phyloP scores from a whole-genome alignment of 2,888 invertebrate genomes.

The Drosophila limbata region DNA sequence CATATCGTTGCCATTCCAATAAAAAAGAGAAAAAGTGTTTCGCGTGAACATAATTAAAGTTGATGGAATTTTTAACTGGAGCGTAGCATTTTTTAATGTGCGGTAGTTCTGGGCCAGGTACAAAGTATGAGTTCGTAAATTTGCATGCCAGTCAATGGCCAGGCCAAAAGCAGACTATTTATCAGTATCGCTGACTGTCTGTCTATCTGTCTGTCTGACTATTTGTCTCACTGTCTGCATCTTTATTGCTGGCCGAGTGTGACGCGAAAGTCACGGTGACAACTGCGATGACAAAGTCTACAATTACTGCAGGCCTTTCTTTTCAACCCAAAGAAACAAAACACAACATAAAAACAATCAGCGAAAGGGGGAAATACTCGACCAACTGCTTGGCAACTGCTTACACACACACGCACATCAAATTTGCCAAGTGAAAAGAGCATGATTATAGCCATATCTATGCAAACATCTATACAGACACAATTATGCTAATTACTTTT shows the following conservation, averaged over 20 bases:
- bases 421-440: conserved; percentile 55
- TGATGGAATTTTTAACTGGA: conserved; percentile 59
- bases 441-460: conserved; percentile 54
- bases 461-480: conserved; percentile 32
- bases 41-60: conserved; percentile 34
- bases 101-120: conserved; percentile 30
- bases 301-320: conserved; percentile 46
- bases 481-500: conserved; percentile 52
- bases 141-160: conserved; percentile 54
- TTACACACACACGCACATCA: conserved; percentile 6
- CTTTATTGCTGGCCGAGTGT: conserved; percentile 66
- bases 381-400: conserved; percentile 13
- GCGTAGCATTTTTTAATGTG: conserved; percentile 62
- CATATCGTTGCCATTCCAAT: conserved; percentile 8
- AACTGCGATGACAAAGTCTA: conserved; percentile 54
- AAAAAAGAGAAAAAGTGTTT: conserved; percentile 14
- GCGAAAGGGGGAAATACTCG: conserved; percentile 34
- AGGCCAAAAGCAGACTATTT: conserved; percentile 33
- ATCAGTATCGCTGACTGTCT: conserved; percentile 1
- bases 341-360: background rate
- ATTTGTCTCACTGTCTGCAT: background rate
- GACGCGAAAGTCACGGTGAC: conserved; percentile 77
- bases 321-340: conserved; percentile 2
- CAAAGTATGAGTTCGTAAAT: background rate
- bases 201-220: conserved; percentile 7